These are phyloP conservation scores for Trachops cirrhosus DNA, from an alignment of 2,797 vertebrate species.

Conservation along the genomic window DNA sequence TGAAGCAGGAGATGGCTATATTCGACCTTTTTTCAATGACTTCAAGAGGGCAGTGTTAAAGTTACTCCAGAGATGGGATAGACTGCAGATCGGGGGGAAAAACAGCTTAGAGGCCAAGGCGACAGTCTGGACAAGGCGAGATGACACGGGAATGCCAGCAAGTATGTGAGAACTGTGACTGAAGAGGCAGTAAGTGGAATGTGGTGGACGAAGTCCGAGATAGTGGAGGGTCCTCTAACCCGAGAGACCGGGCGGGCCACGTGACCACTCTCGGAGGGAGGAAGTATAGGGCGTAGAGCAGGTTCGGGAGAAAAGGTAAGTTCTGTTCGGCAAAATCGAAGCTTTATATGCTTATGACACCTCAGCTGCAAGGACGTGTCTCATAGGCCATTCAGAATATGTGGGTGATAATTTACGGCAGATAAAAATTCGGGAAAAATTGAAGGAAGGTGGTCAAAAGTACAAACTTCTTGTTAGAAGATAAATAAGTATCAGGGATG, in stretches of 20 bases:
- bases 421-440: not conserved
- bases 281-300: not conserved
- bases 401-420: not conserved
- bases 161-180: not conserved
- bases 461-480: not conserved
- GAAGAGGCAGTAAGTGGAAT: not conserved
- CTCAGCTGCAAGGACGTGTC: not conserved
- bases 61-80: not conserved
- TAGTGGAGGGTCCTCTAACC: not conserved
- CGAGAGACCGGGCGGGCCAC: not conserved
- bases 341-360: not conserved
- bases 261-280: not conserved
- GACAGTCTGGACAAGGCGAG: not conserved
- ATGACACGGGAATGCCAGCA: not conserved
- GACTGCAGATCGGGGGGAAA: not conserved
- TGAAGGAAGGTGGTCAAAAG: not conserved
- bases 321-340: not conserved
- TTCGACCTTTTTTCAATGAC: not conserved
- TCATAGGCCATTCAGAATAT: not conserved
- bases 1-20: not conserved
- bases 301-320: not conserved
- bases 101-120: not conserved
- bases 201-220: not conserved
- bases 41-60: not conserved
- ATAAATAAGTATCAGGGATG: not conserved